Evolutionary conservation across 35 echinoderm and acorn worm species (phyloP).

Genomic region (Ophioderma brevispina): DNA sequence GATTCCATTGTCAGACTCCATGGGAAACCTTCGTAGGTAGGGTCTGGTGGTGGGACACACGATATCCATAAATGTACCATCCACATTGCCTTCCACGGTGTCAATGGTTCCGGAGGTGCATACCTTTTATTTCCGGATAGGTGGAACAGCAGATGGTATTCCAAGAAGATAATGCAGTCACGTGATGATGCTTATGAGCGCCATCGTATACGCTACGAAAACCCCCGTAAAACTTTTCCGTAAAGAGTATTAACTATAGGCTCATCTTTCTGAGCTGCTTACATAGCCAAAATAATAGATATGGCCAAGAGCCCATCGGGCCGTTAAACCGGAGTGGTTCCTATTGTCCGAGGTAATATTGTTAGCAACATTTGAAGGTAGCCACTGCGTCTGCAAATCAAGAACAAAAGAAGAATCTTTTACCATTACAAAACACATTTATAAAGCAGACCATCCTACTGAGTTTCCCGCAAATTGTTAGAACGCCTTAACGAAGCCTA

Average conservation of each 20-base stretch:
- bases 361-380: too few relatives aligned
- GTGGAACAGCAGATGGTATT: conserved; percentile 66
- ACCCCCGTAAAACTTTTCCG: conserved; percentile 14
- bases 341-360: too few relatives aligned
- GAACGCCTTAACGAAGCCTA: too few relatives aligned
- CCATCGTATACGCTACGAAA: conserved; percentile 9
- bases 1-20: conserved; percentile 89
- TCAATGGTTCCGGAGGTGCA: conserved; percentile 43
- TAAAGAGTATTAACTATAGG: conserved; percentile 14
- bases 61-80: too few relatives aligned
- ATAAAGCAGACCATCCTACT: too few relatives aligned
- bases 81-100: neutral
- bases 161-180: conserved; percentile 61
- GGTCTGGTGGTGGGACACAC: conserved; percentile 48
- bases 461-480: too few relatives aligned
- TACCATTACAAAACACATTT: too few relatives aligned
- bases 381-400: too few relatives aligned
- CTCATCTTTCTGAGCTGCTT: neutral
- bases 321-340: too few relatives aligned
- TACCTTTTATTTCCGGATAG: conserved; percentile 43
- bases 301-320: neutral
- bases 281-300: neutral
- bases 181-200: conserved; percentile 1
- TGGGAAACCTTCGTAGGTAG: conserved; percentile 42
- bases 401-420: too few relatives aligned